A percentile compares a stretch with the other conserved stretches of the same genome.
Evolutionary conservation across 2,113 vertebrate genomes (phyloP).

Genomic region (Eublepharis macularius): DNA sequence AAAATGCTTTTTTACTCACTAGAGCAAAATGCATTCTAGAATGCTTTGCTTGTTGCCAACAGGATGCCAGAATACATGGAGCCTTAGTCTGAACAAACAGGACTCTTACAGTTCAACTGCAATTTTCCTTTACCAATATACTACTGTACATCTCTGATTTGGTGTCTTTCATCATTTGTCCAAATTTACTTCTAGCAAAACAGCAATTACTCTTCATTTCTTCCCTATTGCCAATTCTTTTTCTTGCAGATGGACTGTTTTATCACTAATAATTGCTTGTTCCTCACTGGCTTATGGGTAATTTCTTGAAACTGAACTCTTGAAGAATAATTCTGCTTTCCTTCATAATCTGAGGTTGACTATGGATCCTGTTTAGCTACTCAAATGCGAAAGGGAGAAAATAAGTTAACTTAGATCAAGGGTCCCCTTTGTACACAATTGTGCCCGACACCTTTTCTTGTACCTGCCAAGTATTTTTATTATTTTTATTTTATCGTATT

Average conservation of each 20-base stretch:
- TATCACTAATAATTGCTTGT: neutral
- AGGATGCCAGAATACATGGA: neutral
- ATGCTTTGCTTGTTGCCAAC: rapidly evolving
- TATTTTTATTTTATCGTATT: too few relatives aligned
- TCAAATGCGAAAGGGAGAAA: neutral
- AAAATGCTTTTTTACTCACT: neutral
- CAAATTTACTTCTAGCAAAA: neutral
- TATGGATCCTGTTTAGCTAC: neutral
- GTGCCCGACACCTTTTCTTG: too few relatives aligned
- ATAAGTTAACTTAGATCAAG: neutral
- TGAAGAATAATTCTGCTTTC: neutral
- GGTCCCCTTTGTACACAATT: too few relatives aligned
- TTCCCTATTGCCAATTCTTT: neutral
- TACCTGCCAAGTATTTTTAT: too few relatives aligned
- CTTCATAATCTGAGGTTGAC: neutral
- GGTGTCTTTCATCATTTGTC: neutral
- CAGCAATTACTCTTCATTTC: neutral
- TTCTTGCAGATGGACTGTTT: neutral
- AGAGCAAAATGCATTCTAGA: neutral
- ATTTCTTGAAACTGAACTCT: neutral
- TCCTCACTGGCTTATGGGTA: neutral
- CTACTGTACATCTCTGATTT: neutral
- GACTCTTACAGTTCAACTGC: too few relatives aligned
- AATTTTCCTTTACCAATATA: neutral
- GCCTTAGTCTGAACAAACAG: neutral